These are phyloP conservation scores for Archaeoteleia sp. DNA, from an alignment of 2,888 invertebrate species.

Conservation along the genomic window DNA sequence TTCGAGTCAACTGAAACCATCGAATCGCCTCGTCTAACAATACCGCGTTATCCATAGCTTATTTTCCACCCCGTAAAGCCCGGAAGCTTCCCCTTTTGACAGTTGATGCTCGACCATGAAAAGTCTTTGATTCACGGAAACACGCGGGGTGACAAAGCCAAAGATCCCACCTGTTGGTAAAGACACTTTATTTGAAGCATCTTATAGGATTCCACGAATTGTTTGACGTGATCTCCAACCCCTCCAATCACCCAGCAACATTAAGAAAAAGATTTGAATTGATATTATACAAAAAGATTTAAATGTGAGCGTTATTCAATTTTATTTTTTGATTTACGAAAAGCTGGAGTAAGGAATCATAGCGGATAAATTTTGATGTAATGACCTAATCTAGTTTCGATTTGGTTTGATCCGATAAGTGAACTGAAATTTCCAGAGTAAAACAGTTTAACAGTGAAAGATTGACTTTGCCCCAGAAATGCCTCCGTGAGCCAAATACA, in stretches of 20 bases:
- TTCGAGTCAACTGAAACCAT: no score
- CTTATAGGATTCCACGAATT: constrained; percentile 1
- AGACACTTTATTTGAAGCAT: neutral
- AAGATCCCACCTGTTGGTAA: constrained; percentile 20
- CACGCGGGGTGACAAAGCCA: neutral
- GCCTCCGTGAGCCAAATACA: constrained; percentile 33
- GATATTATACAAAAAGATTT: constrained; percentile 12
- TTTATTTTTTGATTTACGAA: no score
- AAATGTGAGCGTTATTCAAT: no score
- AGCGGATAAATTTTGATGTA: constrained; percentile 4
- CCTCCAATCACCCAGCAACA: constrained; percentile 13
- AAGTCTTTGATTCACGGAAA: constrained; percentile 1
- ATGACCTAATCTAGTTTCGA: constrained; percentile 35
- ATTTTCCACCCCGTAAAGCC: neutral
- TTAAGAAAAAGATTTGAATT: constrained; percentile 8
- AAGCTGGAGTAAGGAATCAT: neutral
- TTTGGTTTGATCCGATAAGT: constrained; percentile 39
- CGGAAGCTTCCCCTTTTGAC: neutral
- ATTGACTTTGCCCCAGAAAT: constrained; percentile 39
- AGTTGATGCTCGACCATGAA: neutral
- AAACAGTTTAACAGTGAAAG: constrained; percentile 28
- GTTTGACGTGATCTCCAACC: constrained; percentile 12
- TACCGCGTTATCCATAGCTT: neutral
- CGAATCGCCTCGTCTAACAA: no score
- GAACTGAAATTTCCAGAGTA: constrained; percentile 34